Base-by-base conservation (phyloP, 2,888 invertebrate species). In the Homarus gammarus region DNA sequence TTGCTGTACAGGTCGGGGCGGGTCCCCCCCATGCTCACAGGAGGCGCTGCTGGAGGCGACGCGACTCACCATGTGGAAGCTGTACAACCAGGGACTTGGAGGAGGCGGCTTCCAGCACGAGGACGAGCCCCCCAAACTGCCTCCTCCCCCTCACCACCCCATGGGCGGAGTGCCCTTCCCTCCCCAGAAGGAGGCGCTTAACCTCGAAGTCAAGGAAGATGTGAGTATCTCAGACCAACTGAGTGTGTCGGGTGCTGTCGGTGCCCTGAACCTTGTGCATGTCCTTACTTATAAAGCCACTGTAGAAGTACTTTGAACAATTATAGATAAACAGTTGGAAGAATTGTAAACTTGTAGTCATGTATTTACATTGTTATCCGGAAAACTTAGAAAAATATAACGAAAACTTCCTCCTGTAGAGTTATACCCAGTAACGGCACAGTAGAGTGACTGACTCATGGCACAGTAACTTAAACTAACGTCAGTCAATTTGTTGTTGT, bases 161-260 rank as follows among this genome's bases (percentile, higher is more conserved):
- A 75, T 90, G 33, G 72, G 87, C 27, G 87, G 90, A 2, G 51
- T 83, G 91, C 93, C 91, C 27, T 79, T 91, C 77, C 95, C 95
- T 92, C 95, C 95, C 0, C 95, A 96, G 94, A 96, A 97, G 93
- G 98, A 98, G 94, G 97, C 98, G 1, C 95, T 98, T 86, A 98
- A 98, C 94, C 95, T 98, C 64, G 95, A 95, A 83, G 94, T 95
- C 10, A 92, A 92, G 70, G 92, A 92, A 33, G 92, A 92, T 18
- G 92, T 92, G 40, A 86, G 91, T 81, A 38, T 22, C 78, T 27
- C 22, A 15, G 51, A 40, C 15, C 10, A 68, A 49, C 44, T 3
- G 56, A 2, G 27, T 51, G 49, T 18, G 27, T 6, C 44, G 6
- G 44, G 44, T 49, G 44, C 1, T 49, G 10, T 1, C 12, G 18